Evolutionary conservation across 2,113 vertebrate species (phyloP), one percentile per base, ranked within the genome.

Genomic region (Chaetorhynchus papuensis): DNA sequence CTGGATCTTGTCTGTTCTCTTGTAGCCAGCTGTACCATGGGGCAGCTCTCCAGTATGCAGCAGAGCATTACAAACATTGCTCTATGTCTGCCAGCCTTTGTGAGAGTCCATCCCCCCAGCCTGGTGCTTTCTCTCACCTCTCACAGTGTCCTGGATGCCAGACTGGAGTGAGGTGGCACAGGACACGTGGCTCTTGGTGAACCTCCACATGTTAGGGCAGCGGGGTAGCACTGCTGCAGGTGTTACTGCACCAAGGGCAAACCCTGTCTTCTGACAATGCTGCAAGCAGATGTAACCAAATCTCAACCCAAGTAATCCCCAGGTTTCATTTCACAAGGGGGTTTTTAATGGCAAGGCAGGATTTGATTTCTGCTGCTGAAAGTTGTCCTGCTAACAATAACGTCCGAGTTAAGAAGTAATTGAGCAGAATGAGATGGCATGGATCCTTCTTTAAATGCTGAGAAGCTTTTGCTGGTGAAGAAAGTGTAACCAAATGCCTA

Each of bases 121-220:
- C 57, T 47, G 23, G 19, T 56, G 66, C 33, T 68, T 61, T 54
- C 15, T 42, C 21, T 69, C 12, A 22, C 52, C 39, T 85, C 27
- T 83, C 37, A 7, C 42, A 64, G 26, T 10, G 26, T 50, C 60
- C 74, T 26, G 9, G 3, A 14, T 53, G n/a, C 50, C 78, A 66
- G 33, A 23, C 9, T 6, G 33, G n/a, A 27, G 30, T 6, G 4
- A 78, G 33, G 39, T 42, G 49, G 12, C 49, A 22, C 45, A 75
- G 65, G 52, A 57, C 59, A 35, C 0, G 0, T 2, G 9, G 63
- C 24, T 65, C 10, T 23, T 37, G 6, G 37, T 53, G 69, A 70
- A 24, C 14, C 4, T 49, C 23, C 5, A 0, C 37, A 3, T 19
- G 39, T 16, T n/a, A 31, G 28, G 28, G 42, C 31, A 41, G 56